Evolutionary conservation across 2,888 invertebrate species (phyloP), one percentile per base, ranked within the genome.

Genomic region (Epinotia nisella): DNA sequence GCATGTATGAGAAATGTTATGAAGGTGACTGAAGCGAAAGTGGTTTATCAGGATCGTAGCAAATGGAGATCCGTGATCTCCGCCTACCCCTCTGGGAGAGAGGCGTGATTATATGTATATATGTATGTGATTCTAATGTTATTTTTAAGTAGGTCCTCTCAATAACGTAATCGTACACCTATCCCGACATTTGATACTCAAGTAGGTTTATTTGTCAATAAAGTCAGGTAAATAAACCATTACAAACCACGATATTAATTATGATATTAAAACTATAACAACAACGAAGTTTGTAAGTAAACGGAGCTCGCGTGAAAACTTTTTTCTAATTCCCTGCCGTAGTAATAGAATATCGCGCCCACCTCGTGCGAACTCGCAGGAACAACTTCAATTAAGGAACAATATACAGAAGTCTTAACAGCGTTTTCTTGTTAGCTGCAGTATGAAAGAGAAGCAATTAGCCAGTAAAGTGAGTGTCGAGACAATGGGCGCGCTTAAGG

Each of bases 361-460:
- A 64, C 70, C 70, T 51, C 60, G 45, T 70, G 56, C 62, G 55
- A 70, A 61, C 73, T 74, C 81, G 78, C 80, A 78, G 78, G 78
- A 84, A 84, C 84, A 83, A 85, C 81, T 88, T 87, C 89, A 90
- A 89, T 90, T 89, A 89, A 83, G 82, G 82, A 87, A 90, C 89
- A 90, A 89, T 87, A 84, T 83, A 84, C 81, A 82, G 84, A 87
- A 88, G 84, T 88, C 86, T 87, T 87, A 87, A 87, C 86, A 86
- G 84, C 86, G 83, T 88, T 90, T 90, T 88, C 90, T 89, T 87
- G 87, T 85, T 85, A 84, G 81, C 80, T 82, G 82, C 85, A 84
- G 84, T 84, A 84, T 88, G 84, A 87, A 90, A 87, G 87, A 86
- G 87, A 88, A 85, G 87, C 87, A 90, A 91, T 91, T 90, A 91